Conservation (phyloP, 2,113 vertebrate genomes). For the Dolichallabes microphthalmus region DNA sequence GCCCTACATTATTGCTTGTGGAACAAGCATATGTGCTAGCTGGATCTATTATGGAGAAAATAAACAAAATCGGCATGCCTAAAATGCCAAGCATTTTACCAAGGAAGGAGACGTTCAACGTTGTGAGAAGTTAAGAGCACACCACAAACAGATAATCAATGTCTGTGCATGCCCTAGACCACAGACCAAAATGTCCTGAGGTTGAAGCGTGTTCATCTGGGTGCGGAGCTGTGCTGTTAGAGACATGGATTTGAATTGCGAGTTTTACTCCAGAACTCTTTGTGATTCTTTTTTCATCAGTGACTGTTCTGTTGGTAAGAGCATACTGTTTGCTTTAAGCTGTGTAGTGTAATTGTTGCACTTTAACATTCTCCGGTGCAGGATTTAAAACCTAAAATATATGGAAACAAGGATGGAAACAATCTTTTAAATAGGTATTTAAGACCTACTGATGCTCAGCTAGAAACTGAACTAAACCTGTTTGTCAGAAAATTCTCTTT, state of each 20-base stretch:
- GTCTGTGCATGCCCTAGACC: conserved; percentile 25
- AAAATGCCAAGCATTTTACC: conserved; percentile 21
- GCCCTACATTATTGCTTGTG: conserved; percentile 12
- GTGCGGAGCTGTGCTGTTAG: neutral
- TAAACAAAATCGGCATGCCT: conserved; percentile 19
- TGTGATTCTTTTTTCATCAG: neutral
- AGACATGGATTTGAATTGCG: conserved; percentile 6
- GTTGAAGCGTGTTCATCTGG: neutral
- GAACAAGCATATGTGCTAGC: conserved; percentile 28
- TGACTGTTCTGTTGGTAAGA: conserved; percentile 12
- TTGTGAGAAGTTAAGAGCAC: conserved; percentile 1
- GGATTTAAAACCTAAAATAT: neutral
- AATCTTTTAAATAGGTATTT: neutral
- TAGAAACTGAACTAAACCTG: neutral
- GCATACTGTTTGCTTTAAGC: neutral
- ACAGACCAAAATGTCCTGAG: conserved; percentile 20
- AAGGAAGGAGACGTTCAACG: conserved; percentile 10
- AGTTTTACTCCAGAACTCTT: conserved; percentile 1
- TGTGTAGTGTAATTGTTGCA: neutral
- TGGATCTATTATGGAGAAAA: conserved; percentile 33
- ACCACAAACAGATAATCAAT: conserved; percentile 31
- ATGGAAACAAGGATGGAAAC: neutral
- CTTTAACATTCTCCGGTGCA: neutral
- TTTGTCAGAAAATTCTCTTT: neutral
- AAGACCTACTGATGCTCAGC: neutral